Base-by-base conservation (phyloP, 1,140 invertebrate species). In the Cydia fagiglandana region DNA sequence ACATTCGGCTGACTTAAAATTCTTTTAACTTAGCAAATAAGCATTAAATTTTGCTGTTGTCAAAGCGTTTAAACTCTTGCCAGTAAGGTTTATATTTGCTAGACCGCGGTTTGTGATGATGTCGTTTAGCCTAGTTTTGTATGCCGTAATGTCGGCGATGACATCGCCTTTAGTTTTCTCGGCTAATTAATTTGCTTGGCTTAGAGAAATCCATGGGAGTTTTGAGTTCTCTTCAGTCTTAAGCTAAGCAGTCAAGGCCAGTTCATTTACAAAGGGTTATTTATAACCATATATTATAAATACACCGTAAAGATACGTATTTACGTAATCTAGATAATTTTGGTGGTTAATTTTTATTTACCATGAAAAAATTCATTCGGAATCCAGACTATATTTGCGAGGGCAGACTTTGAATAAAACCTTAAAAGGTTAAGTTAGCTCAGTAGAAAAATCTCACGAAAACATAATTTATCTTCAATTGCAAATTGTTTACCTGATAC, bases 171-270 rank as follows among this genome's bases (percentile, higher is more conserved):
- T 61, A 61, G 56, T 61, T 73, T 76, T 68, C 68, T 76, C 47
- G 15, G 56, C 66, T 73, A 76, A 76, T 76, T 76, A 76, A 76
- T 76, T 76, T 61, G 75, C 47, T 76, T 64, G 61, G 75, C 75
- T 76, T 61, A 64, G 75, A 76, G 75, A 76, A 76, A 76, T 76
- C 75, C 66, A 76, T 76, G 75, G 75, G 75, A 76, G 75, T 56
- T 61, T 61, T 38, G 66, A 70, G 66, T 38, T 70, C 66, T 38
- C 66, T 17, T 70, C 38, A 38, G 30, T 38, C n/a, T 4, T 30
- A 38, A 70, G 64, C 13, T 9, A 38, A n/a, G 56, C 56, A 70
- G 30, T 70, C 66, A 70, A 70, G 66, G 66, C 56, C 56, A 61
- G 6, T 5, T 61, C 56, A 24, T 24, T 24, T 61, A 61, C 20